Evolutionary conservation across 1,140 invertebrate genomes (phyloP).

Genomic region (Ceratina australensis): DNA sequence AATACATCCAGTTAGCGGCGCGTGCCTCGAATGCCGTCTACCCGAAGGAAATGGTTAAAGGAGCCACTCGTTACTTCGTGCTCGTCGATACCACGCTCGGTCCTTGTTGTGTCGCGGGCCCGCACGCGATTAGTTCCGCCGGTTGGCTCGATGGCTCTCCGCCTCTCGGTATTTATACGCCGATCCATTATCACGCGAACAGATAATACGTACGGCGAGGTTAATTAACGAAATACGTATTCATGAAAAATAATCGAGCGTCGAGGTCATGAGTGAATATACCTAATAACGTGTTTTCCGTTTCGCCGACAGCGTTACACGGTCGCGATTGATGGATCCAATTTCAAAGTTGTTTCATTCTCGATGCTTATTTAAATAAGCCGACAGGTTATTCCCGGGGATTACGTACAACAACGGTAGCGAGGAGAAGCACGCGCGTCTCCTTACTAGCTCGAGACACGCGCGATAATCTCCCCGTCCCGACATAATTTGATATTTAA

Average conservation of each 20-base stretch:
- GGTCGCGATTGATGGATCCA: constrained; percentile 29
- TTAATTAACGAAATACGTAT: too few relatives aligned
- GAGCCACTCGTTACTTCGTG: constrained; percentile 70
- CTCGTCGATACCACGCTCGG: constrained; percentile 58
- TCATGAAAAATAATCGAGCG: too few relatives aligned
- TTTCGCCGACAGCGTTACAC: too few relatives aligned
- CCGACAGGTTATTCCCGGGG: constrained; percentile 4
- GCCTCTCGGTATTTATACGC: not conserved
- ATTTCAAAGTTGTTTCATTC: constrained; percentile 32
- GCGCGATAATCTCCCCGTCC: constrained; percentile 37
- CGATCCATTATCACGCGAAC: too few relatives aligned
- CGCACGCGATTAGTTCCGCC: constrained; percentile 11
- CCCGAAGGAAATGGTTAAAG: constrained; percentile 67
- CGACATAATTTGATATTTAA: constrained; percentile 72
- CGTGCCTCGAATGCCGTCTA: constrained; percentile 73
- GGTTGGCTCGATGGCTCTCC: not conserved
- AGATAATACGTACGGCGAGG: too few relatives aligned
- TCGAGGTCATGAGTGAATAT: too few relatives aligned
- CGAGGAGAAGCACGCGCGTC: constrained; percentile 25
- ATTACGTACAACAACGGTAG: constrained; percentile 35
- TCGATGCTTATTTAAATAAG: constrained; percentile 32
- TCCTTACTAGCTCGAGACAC: constrained; percentile 10
- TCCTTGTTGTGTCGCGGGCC: constrained; percentile 24
- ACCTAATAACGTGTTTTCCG: too few relatives aligned
- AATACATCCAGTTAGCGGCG: constrained; percentile 78